phyloP scores from a whole-genome alignment of 2,113 vertebrate genomes.

The Gymnocephalus cernua region DNA sequence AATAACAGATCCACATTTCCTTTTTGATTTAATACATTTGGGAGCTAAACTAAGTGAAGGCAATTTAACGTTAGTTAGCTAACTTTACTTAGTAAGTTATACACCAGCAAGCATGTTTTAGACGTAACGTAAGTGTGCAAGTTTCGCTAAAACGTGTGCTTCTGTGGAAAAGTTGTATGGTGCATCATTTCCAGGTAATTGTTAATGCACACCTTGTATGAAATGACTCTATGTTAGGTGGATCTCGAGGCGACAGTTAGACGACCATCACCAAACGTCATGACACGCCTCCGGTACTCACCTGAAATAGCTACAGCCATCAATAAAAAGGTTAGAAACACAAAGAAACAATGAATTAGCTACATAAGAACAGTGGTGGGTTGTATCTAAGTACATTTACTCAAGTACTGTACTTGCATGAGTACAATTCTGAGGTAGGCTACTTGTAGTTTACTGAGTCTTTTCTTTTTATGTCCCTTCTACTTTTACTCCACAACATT shows the following conservation, averaged over 20 bases:
- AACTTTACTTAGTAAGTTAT: too few species aligned
- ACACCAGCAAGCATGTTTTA: neutral
- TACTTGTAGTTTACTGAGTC: too few species aligned
- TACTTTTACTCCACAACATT: too few species aligned
- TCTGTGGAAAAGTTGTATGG: neutral
- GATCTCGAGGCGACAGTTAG: neutral
- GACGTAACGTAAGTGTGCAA: neutral
- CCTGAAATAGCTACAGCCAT: neutral
- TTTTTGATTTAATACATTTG: too few species aligned
- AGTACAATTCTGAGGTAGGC: too few species aligned
- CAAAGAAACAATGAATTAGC: fast-evolving
- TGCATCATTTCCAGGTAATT: neutral
- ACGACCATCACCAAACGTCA: constrained; percentile 24
- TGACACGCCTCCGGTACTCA: constrained; percentile 42
- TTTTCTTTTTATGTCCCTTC: too few species aligned
- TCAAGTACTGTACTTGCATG: too few species aligned
- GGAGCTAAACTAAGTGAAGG: neutral
- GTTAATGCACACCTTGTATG: constrained; percentile 28
- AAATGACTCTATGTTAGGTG: constrained; percentile 20
- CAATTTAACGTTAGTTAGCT: neutral
- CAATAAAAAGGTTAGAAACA: constrained; percentile 30
- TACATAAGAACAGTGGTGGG: too few species aligned
- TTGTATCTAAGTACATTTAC: too few species aligned
- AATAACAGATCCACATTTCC: too few species aligned
- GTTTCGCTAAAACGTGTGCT: neutral